A percentile compares a stretch with the other conserved stretches of the same genome.
These are phyloP conservation scores for Axis porcinus DNA, from an alignment of 2,113 vertebrate genomes.

Conservation along the genomic window DNA sequence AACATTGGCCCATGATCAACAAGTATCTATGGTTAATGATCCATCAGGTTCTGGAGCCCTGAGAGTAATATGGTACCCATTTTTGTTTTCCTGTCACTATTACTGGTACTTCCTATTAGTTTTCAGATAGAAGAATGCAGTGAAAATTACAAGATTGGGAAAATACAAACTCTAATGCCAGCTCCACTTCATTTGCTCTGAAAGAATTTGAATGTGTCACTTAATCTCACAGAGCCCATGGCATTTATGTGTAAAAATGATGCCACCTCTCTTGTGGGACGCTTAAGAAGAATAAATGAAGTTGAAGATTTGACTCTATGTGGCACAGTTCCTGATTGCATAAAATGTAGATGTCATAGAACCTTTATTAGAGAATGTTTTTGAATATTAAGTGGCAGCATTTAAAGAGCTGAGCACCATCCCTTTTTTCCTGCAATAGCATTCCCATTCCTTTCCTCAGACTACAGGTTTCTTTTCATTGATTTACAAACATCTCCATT, in stretches of 20 bases:
- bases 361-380: background rate
- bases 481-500: background rate
- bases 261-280: background rate
- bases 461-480: background rate
- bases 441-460: background rate
- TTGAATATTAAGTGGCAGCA: background rate
- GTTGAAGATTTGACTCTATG: background rate
- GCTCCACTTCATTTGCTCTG: background rate
- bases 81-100: background rate
- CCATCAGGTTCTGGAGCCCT: background rate
- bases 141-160: background rate
- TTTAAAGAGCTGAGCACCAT: background rate
- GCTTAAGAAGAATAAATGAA: background rate
- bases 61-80: background rate
- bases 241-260: background rate
- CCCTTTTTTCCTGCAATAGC: background rate
- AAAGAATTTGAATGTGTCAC: background rate
- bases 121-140: background rate
- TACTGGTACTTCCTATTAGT: background rate
- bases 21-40: background rate
- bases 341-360: background rate
- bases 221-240: background rate
- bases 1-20: background rate
- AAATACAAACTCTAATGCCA: background rate
- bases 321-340: background rate